Conservation (phyloP, 2,888 invertebrate species). For the Yponomeuta sedellus region DNA sequence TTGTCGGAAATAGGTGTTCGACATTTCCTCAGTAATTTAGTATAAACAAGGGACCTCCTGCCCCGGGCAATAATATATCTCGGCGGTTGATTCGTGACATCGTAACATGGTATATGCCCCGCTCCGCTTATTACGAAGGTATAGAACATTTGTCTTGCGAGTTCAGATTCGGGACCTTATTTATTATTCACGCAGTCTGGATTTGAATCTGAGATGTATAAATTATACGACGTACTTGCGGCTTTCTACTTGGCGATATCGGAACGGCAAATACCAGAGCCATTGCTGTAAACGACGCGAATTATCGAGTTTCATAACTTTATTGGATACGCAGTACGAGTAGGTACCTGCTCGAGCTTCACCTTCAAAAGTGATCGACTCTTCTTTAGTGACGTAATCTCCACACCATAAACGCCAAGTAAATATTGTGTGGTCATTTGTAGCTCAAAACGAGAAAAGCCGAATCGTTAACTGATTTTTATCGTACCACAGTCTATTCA, state of each 20-base stretch:
- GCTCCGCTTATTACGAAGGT: conserved; percentile 16
- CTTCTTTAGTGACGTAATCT: too few relatives aligned
- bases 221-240: neutral
- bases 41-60: conserved; percentile 38
- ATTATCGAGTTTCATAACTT: too few relatives aligned
- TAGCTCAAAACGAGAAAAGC: too few relatives aligned
- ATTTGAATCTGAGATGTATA: neutral
- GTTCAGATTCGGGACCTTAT: neutral
- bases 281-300: neutral
- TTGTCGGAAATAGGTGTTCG: conserved; percentile 24
- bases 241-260: conserved; percentile 3
- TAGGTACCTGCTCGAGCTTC: too few relatives aligned
- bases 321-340: too few relatives aligned
- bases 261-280: neutral
- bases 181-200: neutral
- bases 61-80: conserved; percentile 26
- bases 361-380: too few relatives aligned
- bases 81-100: conserved; percentile 35
- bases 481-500: too few relatives aligned
- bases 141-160: neutral
- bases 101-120: conserved; percentile 40
- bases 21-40: conserved; percentile 38
- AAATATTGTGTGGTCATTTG: too few relatives aligned
- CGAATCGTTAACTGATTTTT: too few relatives aligned
- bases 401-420: too few relatives aligned